phyloP scores from a whole-genome alignment of 2,888 invertebrate species.

The Neria commutata region DNA sequence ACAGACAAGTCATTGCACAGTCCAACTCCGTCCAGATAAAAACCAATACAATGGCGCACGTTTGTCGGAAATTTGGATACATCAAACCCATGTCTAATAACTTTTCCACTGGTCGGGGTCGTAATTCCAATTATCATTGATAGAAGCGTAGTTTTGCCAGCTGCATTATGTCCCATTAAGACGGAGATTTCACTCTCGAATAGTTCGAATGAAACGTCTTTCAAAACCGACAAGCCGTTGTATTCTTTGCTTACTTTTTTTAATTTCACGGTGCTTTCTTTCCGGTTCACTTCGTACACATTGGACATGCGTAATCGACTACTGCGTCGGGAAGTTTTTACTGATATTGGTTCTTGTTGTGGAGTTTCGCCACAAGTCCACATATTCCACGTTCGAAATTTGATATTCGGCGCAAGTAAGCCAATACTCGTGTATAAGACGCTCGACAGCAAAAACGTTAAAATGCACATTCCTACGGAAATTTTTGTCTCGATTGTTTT shows the following conservation, averaged over 20 bases:
- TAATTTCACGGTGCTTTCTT: slow-evolving; percentile 55
- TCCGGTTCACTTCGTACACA: slow-evolving; percentile 63
- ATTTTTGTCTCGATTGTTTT: no score
- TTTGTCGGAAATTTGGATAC: slow-evolving; percentile 66
- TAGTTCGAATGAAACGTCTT: slow-evolving; percentile 77
- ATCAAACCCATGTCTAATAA: slow-evolving; percentile 72
- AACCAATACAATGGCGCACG: slow-evolving; percentile 72
- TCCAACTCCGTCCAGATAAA: slow-evolving; percentile 79
- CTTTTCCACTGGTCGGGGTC: slow-evolving; percentile 70
- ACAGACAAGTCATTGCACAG: slow-evolving; percentile 71
- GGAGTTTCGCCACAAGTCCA: no score
- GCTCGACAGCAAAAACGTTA: no score
- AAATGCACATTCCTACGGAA: no score
- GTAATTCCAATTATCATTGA: slow-evolving; percentile 85
- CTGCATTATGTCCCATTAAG: slow-evolving; percentile 71
- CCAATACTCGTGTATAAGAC: no score
- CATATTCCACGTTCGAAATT: no score
- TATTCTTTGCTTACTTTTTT: slow-evolving; percentile 69
- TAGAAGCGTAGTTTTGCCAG: slow-evolving; percentile 91
- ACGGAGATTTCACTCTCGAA: slow-evolving; percentile 72
- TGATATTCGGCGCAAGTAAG: no score
- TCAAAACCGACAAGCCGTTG: slow-evolving; percentile 71
- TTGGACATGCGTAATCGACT: slow-evolving; percentile 46
- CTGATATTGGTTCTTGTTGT: no score
- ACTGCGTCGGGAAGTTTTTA: neutral